A percentile compares a stretch with the other conserved stretches of the same genome.
These are phyloP conservation scores for Colinus virginianus DNA, from an alignment of 2,113 vertebrate genomes.

Conservation along the genomic window DNA sequence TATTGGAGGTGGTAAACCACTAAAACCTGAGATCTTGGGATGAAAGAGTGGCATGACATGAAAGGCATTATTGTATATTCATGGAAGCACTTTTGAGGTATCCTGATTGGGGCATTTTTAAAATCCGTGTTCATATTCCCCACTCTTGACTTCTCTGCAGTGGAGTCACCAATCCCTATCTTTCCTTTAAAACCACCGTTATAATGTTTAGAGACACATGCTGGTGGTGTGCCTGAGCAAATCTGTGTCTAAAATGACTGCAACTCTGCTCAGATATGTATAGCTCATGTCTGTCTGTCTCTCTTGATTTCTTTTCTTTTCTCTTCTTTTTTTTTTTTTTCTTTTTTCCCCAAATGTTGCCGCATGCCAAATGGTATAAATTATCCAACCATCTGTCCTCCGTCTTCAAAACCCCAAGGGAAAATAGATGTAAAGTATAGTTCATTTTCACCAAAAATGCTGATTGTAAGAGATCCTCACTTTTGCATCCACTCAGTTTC, in stretches of 20 bases:
- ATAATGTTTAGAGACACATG: constrained; percentile 41
- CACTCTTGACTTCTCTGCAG: background rate
- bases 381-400: constrained; percentile 73
- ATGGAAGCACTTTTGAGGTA: background rate
- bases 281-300: constrained; percentile 67
- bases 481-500: constrained; percentile 29
- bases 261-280: constrained; percentile 51
- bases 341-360: constrained; percentile 23
- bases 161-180: background rate
- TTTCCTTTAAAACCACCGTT: constrained; percentile 11
- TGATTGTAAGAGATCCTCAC: constrained; percentile 51
- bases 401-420: constrained; percentile 61
- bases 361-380: constrained; percentile 74
- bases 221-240: constrained; percentile 39
- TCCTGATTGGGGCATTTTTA: background rate
- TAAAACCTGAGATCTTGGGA: background rate
- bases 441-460: constrained; percentile 64
- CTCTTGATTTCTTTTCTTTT: constrained; percentile 51
- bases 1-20: background rate
- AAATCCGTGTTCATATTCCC: background rate
- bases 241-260: constrained; percentile 29
- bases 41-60: background rate
- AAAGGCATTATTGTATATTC: background rate
- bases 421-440: constrained; percentile 64
- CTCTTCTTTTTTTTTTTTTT: background rate